Conservation (phyloP, 2,797 vertebrate genomes). For the Setipinna tenuifilis region DNA sequence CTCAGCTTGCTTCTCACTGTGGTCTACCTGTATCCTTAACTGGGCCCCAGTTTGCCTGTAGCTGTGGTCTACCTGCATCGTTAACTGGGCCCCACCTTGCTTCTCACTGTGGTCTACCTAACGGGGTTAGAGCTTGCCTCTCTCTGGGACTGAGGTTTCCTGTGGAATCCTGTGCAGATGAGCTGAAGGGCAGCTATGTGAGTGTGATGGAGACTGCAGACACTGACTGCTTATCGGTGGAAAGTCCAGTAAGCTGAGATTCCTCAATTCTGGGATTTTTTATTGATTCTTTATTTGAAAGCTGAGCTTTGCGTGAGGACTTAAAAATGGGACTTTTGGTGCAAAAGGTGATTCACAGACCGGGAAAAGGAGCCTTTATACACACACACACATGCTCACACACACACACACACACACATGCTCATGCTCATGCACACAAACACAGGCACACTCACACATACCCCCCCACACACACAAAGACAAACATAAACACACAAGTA, state of each 20-base stretch:
- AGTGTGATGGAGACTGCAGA: constrained; percentile 55
- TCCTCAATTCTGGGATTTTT: constrained; percentile 45
- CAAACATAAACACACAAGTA: too few relatives aligned
- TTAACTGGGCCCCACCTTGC: constrained; percentile 14
- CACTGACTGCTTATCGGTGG: constrained; percentile 66
- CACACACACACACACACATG: background rate
- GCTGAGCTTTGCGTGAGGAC: constrained; percentile 42
- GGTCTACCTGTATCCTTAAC: too few relatives aligned
- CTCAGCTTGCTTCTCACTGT: too few relatives aligned
- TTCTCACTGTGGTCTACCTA: background rate
- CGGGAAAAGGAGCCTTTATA: background rate
- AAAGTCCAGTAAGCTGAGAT: constrained; percentile 49
- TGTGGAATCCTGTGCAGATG: constrained; percentile 55
- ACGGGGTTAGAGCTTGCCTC: constrained; percentile 46
- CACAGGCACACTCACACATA: background rate
- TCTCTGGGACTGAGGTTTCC: constrained; percentile 55
- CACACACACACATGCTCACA: background rate
- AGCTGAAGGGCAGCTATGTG: constrained; percentile 54
- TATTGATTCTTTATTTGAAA: constrained; percentile 49
- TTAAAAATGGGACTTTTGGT: background rate
- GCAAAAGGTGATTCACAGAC: background rate
- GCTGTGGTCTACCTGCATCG: too few relatives aligned
- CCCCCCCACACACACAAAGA: background rate
- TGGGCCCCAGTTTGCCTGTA: too few relatives aligned
- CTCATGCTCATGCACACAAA: background rate